Evolutionary conservation across 1,140 invertebrate species (phyloP), one percentile per base, ranked within the genome.

Genomic region (Chelonus insularis): DNA sequence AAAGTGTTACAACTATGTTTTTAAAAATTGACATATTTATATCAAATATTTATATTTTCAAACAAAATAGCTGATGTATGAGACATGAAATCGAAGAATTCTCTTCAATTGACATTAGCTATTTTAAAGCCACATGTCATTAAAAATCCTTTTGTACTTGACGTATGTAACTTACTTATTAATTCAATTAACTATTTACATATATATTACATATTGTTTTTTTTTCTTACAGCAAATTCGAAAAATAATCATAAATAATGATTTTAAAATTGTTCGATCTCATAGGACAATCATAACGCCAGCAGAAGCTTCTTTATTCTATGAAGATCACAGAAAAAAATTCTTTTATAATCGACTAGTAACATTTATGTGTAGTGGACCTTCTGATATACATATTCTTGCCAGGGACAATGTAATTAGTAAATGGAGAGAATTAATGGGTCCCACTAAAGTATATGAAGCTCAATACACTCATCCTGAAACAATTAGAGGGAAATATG

Each of bases 341-440:
- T 96, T 96, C 80, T 97, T 96, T 81, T 95, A 89, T 69, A 90
- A 95, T 70, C 84, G 94, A 55, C 79, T 96, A 8, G 82, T 93
- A 1, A 92, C 89, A 21, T 95, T 94, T 70, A 96, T 96, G 90
- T 85, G 65, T 68, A 96, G 94, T 85, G 94, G 94, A 1, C 88
- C 89, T 32, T 87, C 91, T 39, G 88, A 90, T 70, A 84, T 90
- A 2, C 87, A 92, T 64, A 87, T 96, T 63, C 80, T 97, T 58
- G 87, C 89, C 14, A 83, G 86, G 64, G 81, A 87, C 41, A 85
- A 94, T 83, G 91, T 90, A 3, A 91, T 97, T 55, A 60, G 75
- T 16, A 82, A 87, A 45, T 97, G 95, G 95, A 85, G 95, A 68
- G 68, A 81, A 57, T 72, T 96, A 18, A 88, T 97, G 83, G 95